These are phyloP conservation scores for Dermatemys mawii DNA, from an alignment of 2,113 vertebrate species.

Conservation along the genomic window DNA sequence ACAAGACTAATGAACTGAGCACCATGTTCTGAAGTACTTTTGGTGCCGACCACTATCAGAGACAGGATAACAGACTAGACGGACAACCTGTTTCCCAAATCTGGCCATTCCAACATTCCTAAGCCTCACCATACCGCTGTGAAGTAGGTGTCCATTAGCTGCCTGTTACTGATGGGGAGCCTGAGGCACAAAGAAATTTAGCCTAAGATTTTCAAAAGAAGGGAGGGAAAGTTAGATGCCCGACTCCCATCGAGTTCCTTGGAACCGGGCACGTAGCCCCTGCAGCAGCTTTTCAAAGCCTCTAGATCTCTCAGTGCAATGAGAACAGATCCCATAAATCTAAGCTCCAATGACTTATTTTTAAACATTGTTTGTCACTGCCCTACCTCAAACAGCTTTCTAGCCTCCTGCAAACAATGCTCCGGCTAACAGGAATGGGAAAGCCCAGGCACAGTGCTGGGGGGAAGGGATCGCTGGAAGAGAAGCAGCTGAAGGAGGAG, in stretches of 20 bases:
- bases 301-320: neutral
- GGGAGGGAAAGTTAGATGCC: neutral
- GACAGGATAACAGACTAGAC: neutral
- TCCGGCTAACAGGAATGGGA: neutral
- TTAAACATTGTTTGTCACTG: neutral
- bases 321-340: neutral
- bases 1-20: neutral
- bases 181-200: neutral
- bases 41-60: neutral
- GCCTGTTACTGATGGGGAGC: neutral
- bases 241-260: neutral
- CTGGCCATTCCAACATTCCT: neutral
- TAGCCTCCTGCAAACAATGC: neutral
- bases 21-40: neutral
- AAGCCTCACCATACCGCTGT: neutral
- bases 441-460: neutral
- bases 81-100: neutral
- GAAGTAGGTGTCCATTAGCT: neutral
- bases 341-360: neutral
- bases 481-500: neutral
- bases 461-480: neutral
- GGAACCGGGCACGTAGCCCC: neutral
- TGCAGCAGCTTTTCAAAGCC: neutral
- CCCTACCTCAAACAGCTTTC: neutral
- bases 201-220: neutral